Conservation (phyloP, 2,113 vertebrate genomes). For the Siniperca knerii region DNA sequence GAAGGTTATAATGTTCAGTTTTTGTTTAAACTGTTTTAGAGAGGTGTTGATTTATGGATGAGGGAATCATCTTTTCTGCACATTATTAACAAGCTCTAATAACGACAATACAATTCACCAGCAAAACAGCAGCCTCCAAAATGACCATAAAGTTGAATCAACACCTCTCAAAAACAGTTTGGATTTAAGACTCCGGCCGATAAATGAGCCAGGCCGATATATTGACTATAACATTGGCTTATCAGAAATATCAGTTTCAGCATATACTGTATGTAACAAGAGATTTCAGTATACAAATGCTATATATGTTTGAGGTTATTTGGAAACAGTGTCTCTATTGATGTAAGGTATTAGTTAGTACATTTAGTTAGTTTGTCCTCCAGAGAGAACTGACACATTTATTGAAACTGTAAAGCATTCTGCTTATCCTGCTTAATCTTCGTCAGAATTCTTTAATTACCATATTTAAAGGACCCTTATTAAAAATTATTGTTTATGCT, state of each 20-base stretch:
- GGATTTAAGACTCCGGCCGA: too few species aligned
- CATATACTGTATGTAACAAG: not conserved
- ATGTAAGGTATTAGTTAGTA: too few species aligned
- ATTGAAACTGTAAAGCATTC: too few species aligned
- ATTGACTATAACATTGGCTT: not conserved
- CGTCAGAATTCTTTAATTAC: not conserved
- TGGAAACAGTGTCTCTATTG: not conserved
- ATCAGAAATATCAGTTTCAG: not conserved
- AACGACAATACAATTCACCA: not conserved
- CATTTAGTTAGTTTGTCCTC: not conserved
- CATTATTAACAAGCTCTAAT: not conserved
- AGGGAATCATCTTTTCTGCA: not conserved
- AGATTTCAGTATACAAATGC: not conserved
- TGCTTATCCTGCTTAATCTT: not conserved
- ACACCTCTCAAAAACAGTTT: not conserved
- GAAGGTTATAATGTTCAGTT: not conserved
- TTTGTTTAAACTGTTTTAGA: not conserved
- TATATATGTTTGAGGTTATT: not conserved
- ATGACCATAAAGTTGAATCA: not conserved
- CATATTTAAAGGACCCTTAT: not conserved
- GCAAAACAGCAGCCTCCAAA: not conserved
- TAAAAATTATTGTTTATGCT: not conserved
- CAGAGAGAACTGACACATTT: not conserved
- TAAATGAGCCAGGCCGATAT: not conserved
- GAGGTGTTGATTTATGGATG: not conserved